Conservation (phyloP, 1,140 invertebrate genomes). For the Drosophila pectinifera region DNA sequence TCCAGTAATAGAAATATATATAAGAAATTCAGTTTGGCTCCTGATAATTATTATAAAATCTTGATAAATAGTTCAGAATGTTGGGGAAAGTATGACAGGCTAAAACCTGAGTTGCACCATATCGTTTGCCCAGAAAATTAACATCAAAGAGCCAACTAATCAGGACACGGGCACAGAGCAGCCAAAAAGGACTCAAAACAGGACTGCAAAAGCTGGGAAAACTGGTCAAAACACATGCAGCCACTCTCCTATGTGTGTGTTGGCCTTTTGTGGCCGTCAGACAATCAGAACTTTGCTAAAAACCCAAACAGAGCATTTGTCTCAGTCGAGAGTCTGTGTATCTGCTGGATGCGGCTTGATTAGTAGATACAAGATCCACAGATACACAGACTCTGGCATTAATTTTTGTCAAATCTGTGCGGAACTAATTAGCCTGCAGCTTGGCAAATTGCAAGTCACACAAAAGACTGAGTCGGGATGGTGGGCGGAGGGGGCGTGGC, state of each 20-base stretch:
- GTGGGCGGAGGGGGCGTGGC: background rate
- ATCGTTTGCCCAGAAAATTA: background rate
- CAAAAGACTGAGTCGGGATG: constrained; percentile 34
- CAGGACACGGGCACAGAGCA: constrained; percentile 34
- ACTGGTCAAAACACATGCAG: background rate
- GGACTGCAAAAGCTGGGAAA: background rate
- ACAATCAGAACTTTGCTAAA: constrained; percentile 32
- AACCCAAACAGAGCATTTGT: constrained; percentile 39
- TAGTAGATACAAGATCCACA: constrained; percentile 33
- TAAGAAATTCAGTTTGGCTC: too few relatives aligned
- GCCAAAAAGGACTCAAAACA: constrained; percentile 5
- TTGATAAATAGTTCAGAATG: too few relatives aligned
- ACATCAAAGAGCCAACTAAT: constrained; percentile 59
- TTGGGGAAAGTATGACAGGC: too few relatives aligned
- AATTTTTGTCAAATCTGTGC: constrained; percentile 81
- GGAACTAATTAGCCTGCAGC: constrained; percentile 80
- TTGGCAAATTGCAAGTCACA: constrained; percentile 81
- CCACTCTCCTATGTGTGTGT: too few relatives aligned
- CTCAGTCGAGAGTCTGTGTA: constrained; percentile 20
- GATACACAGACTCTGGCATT: constrained; percentile 45
- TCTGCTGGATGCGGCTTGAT: constrained; percentile 42
- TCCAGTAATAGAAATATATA: too few relatives aligned
- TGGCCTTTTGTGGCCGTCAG: constrained; percentile 35
- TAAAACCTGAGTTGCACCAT: too few relatives aligned
- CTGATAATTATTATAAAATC: too few relatives aligned